Base-by-base conservation (phyloP, 2,797 vertebrate species). In the Chaunax sp. region DNA sequence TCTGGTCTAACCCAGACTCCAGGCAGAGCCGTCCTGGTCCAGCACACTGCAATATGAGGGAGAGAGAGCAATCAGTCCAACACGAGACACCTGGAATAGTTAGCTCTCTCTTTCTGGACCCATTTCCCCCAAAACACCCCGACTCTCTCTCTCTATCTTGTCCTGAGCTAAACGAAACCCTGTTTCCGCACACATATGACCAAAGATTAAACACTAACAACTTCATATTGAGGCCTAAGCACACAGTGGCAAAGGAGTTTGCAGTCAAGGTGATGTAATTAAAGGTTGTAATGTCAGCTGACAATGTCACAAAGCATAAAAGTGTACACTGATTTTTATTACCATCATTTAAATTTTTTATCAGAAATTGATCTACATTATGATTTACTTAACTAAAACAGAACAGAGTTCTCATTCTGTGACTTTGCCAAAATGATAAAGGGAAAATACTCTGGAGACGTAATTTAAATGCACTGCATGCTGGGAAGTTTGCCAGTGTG, bases 381-480 rank as follows among this genome's bases (percentile, higher is more conserved):
- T 43, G 54, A 67, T 75, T 72, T 56, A 46, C 61, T 71, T 6
- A 15, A 51, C 33, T 10, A 19, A 74, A 64, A 65, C 68, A 62
- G 3, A 25, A 49, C 35, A 5, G 37, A 47, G 46, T 78, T 54
- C 76, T 58, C 25, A 59, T 50, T 54, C 41, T 69, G 15, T 62
- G 64, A 84, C 22, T 75, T 64, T 68, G 67, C 22, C 41, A 51
- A 65, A 64, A 64, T 43, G 49, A 69, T 56, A n/a, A 43, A 72
- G 26, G 55, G 11, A 46, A 61, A 41, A 54, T 46, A 73, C 70
- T 76, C 45, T 60, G 51, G 37, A 51, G 40, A 72, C 58, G 73
- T 75, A 19, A 83, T 85, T 83, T 51, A 78, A 63, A 77, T 75
- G 82, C 74, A 66, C 20, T 61, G 62, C 75, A 78, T 78, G 75